phyloP scores from a whole-genome alignment of 2,888 invertebrate genomes.

The Drosophila phalerata region DNA sequence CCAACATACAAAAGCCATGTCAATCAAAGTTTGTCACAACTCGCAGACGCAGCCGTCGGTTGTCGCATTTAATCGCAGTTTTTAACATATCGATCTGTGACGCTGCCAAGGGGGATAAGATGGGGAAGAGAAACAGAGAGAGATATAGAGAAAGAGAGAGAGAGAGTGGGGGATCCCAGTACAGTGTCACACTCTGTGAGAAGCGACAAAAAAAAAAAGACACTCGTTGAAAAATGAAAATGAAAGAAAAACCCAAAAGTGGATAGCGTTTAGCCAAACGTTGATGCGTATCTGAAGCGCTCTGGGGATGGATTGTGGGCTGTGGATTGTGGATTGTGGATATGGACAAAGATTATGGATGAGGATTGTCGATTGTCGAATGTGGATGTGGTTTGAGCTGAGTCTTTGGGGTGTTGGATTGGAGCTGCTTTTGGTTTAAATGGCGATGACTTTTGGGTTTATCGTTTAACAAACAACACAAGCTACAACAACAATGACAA shows the following conservation, averaged over 20 bases:
- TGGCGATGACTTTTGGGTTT: conserved; percentile 75
- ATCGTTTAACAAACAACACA: conserved; percentile 59
- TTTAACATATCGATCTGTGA: conserved; percentile 76
- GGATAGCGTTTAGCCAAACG: conserved; percentile 77
- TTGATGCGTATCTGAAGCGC: conserved; percentile 73
- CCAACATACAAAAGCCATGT: conserved; percentile 74
- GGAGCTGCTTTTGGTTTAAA: conserved; percentile 70
- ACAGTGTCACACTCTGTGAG: conserved; percentile 30
- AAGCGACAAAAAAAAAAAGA: conserved; percentile 25
- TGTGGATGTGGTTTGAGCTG: conserved; percentile 27
- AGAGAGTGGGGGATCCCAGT: neutral
- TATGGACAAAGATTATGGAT: conserved; percentile 32
- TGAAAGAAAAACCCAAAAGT: conserved; percentile 53
- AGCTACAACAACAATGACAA: conserved; percentile 24
- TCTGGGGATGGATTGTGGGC: conserved; percentile 46
- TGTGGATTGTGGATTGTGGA: conserved; percentile 33
- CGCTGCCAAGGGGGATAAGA: neutral
- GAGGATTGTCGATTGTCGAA: conserved; percentile 13
- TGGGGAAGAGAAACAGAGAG: neutral
- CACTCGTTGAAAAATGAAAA: conserved; percentile 24
- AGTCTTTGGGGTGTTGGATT: conserved; percentile 72
- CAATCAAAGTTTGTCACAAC: conserved; percentile 75
- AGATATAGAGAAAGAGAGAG: too few relatives aligned
- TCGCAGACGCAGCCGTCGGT: conserved; percentile 44
- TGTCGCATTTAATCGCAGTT: conserved; percentile 76